Evolutionary conservation across 2,113 vertebrate genomes (phyloP).

Genomic region (Pachycephala philippinensis): DNA sequence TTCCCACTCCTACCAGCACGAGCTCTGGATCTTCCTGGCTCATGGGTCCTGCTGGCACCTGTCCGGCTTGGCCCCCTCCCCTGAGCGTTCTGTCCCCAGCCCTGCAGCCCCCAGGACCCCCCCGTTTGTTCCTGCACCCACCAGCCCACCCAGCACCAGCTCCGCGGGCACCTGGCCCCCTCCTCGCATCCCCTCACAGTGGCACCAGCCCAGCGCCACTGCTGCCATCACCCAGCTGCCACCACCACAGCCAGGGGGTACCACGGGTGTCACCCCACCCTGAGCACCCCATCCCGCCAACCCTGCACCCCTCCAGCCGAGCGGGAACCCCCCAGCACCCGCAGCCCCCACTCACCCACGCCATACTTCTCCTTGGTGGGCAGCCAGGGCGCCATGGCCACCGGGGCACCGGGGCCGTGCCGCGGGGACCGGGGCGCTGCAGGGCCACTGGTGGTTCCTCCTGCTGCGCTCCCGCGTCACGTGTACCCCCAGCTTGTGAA

Average conservation of each 20-base stretch:
- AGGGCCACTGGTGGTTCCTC: neutral
- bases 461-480: neutral
- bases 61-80: neutral
- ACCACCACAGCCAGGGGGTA: fast-evolving
- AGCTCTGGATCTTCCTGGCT: neutral
- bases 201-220: neutral
- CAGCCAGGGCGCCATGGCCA: conserved; percentile 39
- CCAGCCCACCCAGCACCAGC: fast-evolving
- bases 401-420: neutral
- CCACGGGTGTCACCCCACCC: neutral
- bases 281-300: fast-evolving
- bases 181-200: fast-evolving
- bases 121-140: fast-evolving
- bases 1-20: neutral
- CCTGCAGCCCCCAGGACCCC: fast-evolving
- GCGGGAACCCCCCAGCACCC: fast-evolving
- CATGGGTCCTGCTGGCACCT: neutral
- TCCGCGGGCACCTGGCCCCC: fast-evolving
- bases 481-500: conserved; percentile 5
- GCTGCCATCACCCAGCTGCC: neutral
- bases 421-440: fast-evolving
- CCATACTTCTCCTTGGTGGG: conserved; percentile 52
- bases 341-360: conserved; percentile 17
- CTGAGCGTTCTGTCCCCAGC: neutral
- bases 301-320: fast-evolving